These are phyloP conservation scores for Melieria omissa DNA, from an alignment of 2,888 invertebrate genomes.

Conservation along the genomic window DNA sequence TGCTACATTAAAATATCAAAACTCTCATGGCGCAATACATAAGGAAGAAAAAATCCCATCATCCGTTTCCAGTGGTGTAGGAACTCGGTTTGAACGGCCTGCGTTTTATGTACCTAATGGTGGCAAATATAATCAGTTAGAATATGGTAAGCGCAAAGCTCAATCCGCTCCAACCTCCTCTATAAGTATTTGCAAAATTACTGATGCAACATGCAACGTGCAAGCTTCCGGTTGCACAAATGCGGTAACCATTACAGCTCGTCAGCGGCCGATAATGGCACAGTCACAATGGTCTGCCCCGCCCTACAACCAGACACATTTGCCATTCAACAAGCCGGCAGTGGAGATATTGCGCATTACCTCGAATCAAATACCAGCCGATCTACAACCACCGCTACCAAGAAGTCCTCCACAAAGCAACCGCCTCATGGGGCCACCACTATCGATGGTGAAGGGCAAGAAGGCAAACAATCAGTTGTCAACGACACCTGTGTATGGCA, in stretches of 20 bases:
- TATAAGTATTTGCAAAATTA: slow-evolving; percentile 34
- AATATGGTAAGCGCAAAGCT: slow-evolving; percentile 53
- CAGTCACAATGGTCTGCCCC: slow-evolving; percentile 37
- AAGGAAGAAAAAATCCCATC: slow-evolving; percentile 6
- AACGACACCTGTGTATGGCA: neutral
- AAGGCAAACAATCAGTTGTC: slow-evolving; percentile 52
- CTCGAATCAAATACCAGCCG: slow-evolving; percentile 42
- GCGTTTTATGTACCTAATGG: slow-evolving; percentile 51
- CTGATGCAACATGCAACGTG: slow-evolving; percentile 33
- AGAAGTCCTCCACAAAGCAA: slow-evolving; percentile 44
- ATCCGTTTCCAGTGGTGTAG: slow-evolving; percentile 35
- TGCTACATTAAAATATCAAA: slow-evolving; percentile 1
- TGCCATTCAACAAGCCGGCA: slow-evolving; percentile 50
- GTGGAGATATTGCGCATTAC: slow-evolving; percentile 61
- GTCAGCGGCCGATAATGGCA: slow-evolving; percentile 34
- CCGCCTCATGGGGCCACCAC: slow-evolving; percentile 70
- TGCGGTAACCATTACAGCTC: slow-evolving; percentile 47
- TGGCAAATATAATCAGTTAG: slow-evolving; percentile 52
- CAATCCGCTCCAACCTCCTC: slow-evolving; percentile 32
- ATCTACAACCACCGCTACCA: slow-evolving; percentile 42
- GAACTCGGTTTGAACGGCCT: slow-evolving; percentile 46
- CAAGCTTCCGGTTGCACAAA: slow-evolving; percentile 31
- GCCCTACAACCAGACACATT: slow-evolving; percentile 18
- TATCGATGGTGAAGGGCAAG: slow-evolving; percentile 69
- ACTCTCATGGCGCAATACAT: neutral